Percentiles rank a stretch among this genome's conserved stretches.
Evolutionary conservation across 2,797 vertebrate species (phyloP).

Genomic region (Bovichtus diacanthus): DNA sequence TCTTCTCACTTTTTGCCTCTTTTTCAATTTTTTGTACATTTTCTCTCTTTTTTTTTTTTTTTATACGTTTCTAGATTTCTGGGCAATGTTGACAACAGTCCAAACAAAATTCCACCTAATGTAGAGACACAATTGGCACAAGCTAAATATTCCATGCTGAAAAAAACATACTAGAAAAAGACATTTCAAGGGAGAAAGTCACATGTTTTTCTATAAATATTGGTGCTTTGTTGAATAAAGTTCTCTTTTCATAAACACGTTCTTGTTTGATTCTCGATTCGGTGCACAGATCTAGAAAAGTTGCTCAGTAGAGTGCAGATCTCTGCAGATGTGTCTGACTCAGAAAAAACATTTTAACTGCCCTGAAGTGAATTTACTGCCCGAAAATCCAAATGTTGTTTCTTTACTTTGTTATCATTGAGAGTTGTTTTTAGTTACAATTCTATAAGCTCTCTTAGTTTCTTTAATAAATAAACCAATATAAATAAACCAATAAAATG

Average conservation of each 20-base stretch:
- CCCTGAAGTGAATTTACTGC: no score
- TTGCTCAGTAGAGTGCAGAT: no score
- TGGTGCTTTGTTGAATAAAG: slow-evolving; percentile 80
- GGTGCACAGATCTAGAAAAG: not conserved
- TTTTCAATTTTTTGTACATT: slow-evolving; percentile 65
- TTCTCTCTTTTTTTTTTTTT: no score
- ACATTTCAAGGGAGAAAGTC: slow-evolving; percentile 41
- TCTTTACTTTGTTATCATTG: no score
- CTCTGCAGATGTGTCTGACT: no score
- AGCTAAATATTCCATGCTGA: slow-evolving; percentile 9
- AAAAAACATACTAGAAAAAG: slow-evolving; percentile 27
- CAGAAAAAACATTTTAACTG: no score
- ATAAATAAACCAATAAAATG: no score
- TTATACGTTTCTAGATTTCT: slow-evolving; percentile 29
- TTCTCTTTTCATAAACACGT: slow-evolving; percentile 70
- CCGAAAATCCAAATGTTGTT: no score
- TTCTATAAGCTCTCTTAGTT: no score
- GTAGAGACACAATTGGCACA: slow-evolving; percentile 12
- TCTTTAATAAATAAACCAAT: no score
- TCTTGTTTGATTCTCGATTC: slow-evolving; percentile 5
- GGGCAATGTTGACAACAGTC: slow-evolving; percentile 46
- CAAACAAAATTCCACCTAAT: slow-evolving; percentile 32
- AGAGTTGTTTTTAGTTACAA: no score
- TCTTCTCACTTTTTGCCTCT: slow-evolving; percentile 59
- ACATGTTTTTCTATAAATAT: slow-evolving; percentile 73